Conservation (phyloP, 2,797 vertebrate species). For the Micropoecilia bifurca region DNA sequence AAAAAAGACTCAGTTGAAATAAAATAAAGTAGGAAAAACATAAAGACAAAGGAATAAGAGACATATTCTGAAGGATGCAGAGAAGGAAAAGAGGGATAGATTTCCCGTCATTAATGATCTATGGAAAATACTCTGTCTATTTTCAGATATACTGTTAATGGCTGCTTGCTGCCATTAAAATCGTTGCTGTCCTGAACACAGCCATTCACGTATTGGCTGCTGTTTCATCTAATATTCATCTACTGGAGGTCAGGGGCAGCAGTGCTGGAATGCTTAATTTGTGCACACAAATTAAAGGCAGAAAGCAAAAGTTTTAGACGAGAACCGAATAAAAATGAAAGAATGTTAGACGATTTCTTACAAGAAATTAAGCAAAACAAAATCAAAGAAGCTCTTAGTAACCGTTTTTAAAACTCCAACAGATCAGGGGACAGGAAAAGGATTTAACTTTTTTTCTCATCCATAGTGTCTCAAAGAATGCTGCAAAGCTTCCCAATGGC, state of each 20-base stretch:
- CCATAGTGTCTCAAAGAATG: slow-evolving; percentile 64
- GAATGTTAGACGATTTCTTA: slow-evolving; percentile 11
- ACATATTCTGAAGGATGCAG: slow-evolving; percentile 71
- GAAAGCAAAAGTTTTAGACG: slow-evolving; percentile 37
- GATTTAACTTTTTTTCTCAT: slow-evolving; percentile 52
- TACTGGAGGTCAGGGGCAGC: slow-evolving; percentile 71
- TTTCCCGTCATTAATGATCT: slow-evolving; percentile 85
- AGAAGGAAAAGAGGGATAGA: slow-evolving; percentile 77
- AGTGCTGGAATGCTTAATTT: slow-evolving; percentile 65
- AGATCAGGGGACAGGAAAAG: slow-evolving; percentile 22
- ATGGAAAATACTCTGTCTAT: slow-evolving; percentile 84
- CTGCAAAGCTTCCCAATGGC: slow-evolving; percentile 58
- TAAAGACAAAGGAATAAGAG: slow-evolving; percentile 57
- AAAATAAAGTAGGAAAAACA: slow-evolving; percentile 63
- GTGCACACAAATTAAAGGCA: slow-evolving; percentile 61
- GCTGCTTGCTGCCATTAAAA: slow-evolving; percentile 84
- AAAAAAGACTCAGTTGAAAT: slow-evolving; percentile 59
- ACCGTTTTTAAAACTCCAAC: not conserved
- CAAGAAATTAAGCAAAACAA: not conserved
- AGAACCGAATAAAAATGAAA: slow-evolving; percentile 21
- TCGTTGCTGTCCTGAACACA: slow-evolving; percentile 80
- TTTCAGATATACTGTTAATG: slow-evolving; percentile 85
- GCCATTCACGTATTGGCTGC: slow-evolving; percentile 80
- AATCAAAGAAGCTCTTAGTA: too few species aligned
- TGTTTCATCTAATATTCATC: slow-evolving; percentile 83